Evolutionary conservation across 1,140 invertebrate genomes (phyloP).

Genomic region (Phthorimaea operculella): DNA sequence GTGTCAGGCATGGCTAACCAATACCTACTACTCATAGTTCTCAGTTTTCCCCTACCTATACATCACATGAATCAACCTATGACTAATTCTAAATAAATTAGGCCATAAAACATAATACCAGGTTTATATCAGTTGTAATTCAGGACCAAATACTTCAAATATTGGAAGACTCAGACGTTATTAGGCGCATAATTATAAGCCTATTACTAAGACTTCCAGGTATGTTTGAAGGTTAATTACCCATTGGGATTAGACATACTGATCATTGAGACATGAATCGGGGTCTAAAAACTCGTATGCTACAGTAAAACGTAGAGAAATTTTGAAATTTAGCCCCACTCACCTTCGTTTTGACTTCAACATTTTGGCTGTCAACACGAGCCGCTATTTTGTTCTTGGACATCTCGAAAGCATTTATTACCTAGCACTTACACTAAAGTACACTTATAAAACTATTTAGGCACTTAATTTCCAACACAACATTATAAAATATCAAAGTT

Average conservation of each 20-base stretch:
- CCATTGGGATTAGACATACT: too few species aligned
- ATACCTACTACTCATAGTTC: too few species aligned
- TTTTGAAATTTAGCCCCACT: conserved; percentile 49
- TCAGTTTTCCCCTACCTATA: too few species aligned
- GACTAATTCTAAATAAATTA: not conserved
- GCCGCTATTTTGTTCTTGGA: conserved; percentile 76
- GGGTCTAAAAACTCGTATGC: conserved; percentile 20
- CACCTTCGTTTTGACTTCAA: conserved; percentile 80
- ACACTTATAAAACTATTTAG: conserved; percentile 47
- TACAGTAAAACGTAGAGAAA: conserved; percentile 29
- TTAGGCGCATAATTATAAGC: too few species aligned
- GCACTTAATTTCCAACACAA: conserved; percentile 55
- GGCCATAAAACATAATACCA: not conserved
- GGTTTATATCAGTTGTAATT: not conserved
- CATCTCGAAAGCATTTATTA: conserved; percentile 69
- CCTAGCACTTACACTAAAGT: conserved; percentile 37
- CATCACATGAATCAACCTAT: not conserved
- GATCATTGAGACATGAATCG: conserved; percentile 5
- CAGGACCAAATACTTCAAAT: too few species aligned
- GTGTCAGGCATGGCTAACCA: too few species aligned
- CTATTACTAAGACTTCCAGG: too few species aligned
- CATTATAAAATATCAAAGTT: conserved; percentile 58
- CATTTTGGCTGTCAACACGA: conserved; percentile 71
- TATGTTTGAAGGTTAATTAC: too few species aligned
- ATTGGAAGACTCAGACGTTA: too few species aligned